Evolutionary conservation across 2,797 vertebrate genomes (phyloP).

Genomic region (Tokudaia muenninki): DNA sequence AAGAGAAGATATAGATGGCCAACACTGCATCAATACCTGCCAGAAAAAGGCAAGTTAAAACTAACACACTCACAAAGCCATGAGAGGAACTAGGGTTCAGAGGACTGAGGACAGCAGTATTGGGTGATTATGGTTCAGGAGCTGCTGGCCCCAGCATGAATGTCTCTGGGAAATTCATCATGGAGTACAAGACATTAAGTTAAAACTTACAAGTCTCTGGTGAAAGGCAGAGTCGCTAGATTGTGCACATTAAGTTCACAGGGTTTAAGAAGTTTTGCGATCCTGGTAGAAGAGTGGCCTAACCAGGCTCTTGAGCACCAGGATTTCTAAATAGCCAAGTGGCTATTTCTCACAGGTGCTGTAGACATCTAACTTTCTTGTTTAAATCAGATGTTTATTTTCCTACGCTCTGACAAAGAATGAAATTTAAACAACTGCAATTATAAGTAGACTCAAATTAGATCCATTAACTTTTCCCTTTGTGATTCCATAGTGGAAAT

Average conservation of each 20-base stretch:
- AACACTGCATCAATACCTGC: too few species aligned
- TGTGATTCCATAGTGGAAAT: not conserved
- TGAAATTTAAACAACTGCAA: not conserved
- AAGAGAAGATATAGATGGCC: not conserved
- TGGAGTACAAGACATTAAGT: not conserved
- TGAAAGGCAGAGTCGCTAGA: not conserved
- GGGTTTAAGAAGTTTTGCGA: fast-evolving
- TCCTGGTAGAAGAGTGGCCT: not conserved
- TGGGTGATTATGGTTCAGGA: not conserved
- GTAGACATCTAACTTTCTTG: fast-evolving
- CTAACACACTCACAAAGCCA: not conserved
- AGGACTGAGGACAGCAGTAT: not conserved
- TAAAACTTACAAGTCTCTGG: not conserved
- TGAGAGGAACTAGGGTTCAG: not conserved
- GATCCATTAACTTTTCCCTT: not conserved
- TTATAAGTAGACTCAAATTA: not conserved
- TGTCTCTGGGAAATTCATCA: not conserved
- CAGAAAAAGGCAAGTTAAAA: not conserved
- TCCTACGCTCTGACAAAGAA: not conserved
- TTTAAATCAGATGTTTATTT: not conserved
- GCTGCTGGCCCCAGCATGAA: not conserved
- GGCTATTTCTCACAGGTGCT: fast-evolving
- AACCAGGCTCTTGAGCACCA: not conserved
- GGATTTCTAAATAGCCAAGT: not conserved
- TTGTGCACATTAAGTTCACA: fast-evolving